phyloP scores from a whole-genome alignment of 2,113 vertebrate genomes.

The Vireo altiloquus region DNA sequence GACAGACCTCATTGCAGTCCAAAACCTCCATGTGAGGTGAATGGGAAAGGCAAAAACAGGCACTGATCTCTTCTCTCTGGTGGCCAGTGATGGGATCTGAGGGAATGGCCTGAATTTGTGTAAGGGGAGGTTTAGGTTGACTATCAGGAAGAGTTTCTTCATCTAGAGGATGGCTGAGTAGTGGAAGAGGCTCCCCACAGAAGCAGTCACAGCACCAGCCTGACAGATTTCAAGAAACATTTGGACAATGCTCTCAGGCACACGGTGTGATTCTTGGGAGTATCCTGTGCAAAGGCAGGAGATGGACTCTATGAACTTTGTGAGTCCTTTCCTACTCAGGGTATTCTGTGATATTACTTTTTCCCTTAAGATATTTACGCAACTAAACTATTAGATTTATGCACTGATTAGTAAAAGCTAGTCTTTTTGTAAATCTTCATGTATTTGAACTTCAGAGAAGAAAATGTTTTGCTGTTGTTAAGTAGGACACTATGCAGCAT shows the following conservation, averaged over 20 bases:
- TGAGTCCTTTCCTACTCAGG: neutral
- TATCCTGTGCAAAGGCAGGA: neutral
- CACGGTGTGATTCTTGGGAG: neutral
- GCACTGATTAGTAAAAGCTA: neutral
- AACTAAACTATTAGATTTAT: neutral
- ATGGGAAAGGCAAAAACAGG: neutral
- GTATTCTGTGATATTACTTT: neutral
- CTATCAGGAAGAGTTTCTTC: neutral
- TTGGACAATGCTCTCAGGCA: neutral
- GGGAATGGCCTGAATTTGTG: neutral
- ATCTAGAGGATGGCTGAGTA: neutral
- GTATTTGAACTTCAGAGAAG: neutral
- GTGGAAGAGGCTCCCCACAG: neutral
- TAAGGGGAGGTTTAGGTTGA: neutral
- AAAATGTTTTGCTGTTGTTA: neutral
- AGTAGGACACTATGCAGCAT: neutral
- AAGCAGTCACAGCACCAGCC: neutral
- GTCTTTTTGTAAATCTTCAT: neutral
- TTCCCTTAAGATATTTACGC: neutral
- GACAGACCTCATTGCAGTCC: neutral
- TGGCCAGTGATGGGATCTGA: neutral
- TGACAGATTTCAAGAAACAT: neutral
- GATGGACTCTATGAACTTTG: accelerated
- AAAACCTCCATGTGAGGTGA: neutral
- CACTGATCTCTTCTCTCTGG: neutral